Conservation (phyloP, 2,113 vertebrate genomes). For the Proteles cristata region DNA sequence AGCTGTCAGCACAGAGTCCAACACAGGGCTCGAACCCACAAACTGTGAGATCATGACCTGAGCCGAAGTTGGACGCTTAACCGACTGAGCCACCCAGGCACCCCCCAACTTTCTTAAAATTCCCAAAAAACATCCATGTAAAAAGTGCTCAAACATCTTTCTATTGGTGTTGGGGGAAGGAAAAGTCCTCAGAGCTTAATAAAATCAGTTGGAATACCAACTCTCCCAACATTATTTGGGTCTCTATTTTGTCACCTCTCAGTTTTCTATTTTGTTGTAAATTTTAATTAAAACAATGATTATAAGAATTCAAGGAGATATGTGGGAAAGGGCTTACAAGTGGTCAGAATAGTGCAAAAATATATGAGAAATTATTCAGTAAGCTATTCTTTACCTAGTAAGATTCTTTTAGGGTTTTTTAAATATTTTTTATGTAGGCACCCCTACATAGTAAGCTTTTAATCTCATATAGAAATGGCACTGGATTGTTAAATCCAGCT, state of each 20-base stretch:
- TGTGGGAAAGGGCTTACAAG: not conserved
- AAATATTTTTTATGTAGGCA: too few relatives aligned
- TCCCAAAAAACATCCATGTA: not conserved
- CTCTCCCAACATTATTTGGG: not conserved
- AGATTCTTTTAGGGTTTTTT: too few relatives aligned
- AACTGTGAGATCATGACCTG: too few relatives aligned
- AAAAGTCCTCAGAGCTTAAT: not conserved
- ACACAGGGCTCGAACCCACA: too few relatives aligned
- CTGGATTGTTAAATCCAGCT: not conserved
- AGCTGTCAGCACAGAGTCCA: too few relatives aligned
- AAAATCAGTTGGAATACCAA: not conserved
- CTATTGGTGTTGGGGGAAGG: not conserved
- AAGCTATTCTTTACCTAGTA: not conserved
- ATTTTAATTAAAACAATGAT: constrained; percentile 12
- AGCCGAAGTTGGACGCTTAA: too few relatives aligned
- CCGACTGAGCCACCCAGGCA: too few relatives aligned
- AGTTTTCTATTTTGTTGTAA: not conserved
- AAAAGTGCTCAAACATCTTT: constrained; percentile 5
- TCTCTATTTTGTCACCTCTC: not conserved
- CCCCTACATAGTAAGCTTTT: not conserved
- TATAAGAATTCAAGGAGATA: not conserved
- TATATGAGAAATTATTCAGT: not conserved
- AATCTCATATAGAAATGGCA: not conserved
- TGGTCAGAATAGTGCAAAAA: not conserved
- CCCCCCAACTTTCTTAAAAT: not conserved